Base-by-base conservation (phyloP, 2,888 invertebrate species). In the Brachycybe producta region DNA sequence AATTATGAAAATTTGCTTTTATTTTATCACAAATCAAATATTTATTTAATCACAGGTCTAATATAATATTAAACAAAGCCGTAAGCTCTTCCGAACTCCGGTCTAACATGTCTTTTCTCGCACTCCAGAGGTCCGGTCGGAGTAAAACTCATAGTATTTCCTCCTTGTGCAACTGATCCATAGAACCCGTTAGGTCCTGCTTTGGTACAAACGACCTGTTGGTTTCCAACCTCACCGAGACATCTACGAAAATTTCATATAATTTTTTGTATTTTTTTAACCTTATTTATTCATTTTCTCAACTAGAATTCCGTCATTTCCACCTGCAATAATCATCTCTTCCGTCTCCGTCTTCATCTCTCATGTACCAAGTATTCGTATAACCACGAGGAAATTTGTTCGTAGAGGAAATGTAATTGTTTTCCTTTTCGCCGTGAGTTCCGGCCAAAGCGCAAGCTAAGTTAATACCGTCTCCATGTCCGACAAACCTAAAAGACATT, bases 311-410 rank as follows among this genome's bases (percentile, higher is more conserved):
- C 8, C 8, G 32, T 30, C 8, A 11, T 4, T 11, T 23, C 32
- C 23, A 44, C 44, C 44, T 44, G 44, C 44, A 44, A 23, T 44
- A 44, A 17, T 44, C 44, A 44, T 44, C 44, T 17, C 44, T 44
- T 1, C 44, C 44, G 32, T 44, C 44, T 11, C 44, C 32, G n/a
- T 44, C 44, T 32, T 44, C 44, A 28, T 44, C 44, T 30, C 17
- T 44, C 44, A 44, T 44, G 30, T 44, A 44, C 44, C 44, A 44
- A 3, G 44, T 44, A 7, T 15, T 28, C 17, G 44, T 8, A 26
- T 28, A 17, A 13, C 44, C 44, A 32, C 27, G 27, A 30, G 17
- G 19, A 23, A 44, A 44, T 5, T 30, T 11, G 1, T 32, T 19
- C 24, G 23, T 5, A 28, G 15, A 28, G 15, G 44, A 44, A 17